Base-by-base conservation (phyloP, 2,797 vertebrate species). In the Eidolon dupreanum region DNA sequence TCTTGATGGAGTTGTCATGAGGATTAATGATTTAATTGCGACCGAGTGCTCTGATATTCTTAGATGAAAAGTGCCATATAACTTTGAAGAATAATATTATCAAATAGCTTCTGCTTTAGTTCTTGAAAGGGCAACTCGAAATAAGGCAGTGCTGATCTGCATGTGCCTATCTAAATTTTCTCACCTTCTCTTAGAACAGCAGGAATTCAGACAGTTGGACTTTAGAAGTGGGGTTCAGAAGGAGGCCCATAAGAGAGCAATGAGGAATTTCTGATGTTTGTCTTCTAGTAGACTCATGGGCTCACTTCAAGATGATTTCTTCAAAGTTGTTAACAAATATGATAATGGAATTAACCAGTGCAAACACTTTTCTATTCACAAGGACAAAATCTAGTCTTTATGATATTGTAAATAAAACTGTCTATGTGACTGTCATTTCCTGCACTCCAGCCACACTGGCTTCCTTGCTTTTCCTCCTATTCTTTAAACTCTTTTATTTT, bases 21-120 rank as follows among this genome's bases (percentile, higher is more conserved):
- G 92, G 96, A 96, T 97, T 97, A 96, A 97, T 97, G 95, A 97
- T 97, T 97, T 98, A 98, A 97, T 97, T 97, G 94, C 17, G 2
- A 81, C 82, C 73, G 84, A 97, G 95, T 95, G 49, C 82, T 97
- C 94, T 96, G 97, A 97, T 97, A 96, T 86, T 97, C 96, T 97
- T 96, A 94, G 97, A 96, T 88, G 90, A 89, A 96, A 97, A 96
- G 96, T 95, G 81, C 85, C 83, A 51, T 78, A 73, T 70, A 89
- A 96, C 82, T 96, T 91, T 93, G 82, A 95, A 90, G 90, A 90
- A 59, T 59, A 89, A 79, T 93, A 92, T 95, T 97, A 96, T 96
- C 94, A 94, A 96, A 86, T 91, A 93, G 90, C 73, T 97, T 93
- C 73, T 92, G 68, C n/a, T 97, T 96, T 96, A 93, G 89, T 89